Conservation (phyloP, 2,888 invertebrate genomes). For the Andricus quercusramuli region DNA sequence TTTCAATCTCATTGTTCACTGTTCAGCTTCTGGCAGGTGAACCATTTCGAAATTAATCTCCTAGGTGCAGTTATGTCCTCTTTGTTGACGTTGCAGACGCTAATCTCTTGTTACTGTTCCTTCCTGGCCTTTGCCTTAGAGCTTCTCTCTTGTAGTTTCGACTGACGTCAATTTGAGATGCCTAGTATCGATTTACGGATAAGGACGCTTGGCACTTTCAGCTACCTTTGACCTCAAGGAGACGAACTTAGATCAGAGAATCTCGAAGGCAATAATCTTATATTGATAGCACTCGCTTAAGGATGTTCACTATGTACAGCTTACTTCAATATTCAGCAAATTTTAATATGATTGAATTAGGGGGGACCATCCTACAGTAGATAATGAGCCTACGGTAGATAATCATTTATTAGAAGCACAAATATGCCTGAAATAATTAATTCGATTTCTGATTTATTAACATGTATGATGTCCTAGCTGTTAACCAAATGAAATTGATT, state of each 20-base stretch:
- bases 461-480: too few species aligned
- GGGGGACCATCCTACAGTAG: too few species aligned
- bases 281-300: not conserved
- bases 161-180: constrained; percentile 35
- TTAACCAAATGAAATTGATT: too few species aligned
- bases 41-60: constrained; percentile 28
- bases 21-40: not conserved
- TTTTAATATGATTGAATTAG: too few species aligned
- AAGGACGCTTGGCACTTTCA: constrained; percentile 5
- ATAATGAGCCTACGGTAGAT: too few species aligned
- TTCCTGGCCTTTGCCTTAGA: not conserved
- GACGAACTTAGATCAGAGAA: not conserved
- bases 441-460: too few species aligned
- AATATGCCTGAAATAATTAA: too few species aligned
- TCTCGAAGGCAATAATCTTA: not conserved
- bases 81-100: not conserved
- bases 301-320: too few species aligned
- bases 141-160: constrained; percentile 10
- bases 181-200: constrained; percentile 30
- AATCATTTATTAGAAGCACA: too few species aligned
- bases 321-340: too few species aligned
- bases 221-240: constrained; percentile 22
- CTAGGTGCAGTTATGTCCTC: constrained; percentile 17
- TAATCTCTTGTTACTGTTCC: constrained; percentile 23
- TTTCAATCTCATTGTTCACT: not conserved